phyloP scores from a whole-genome alignment of 2,113 vertebrate genomes.

The Entomyzon cyanotis region DNA sequence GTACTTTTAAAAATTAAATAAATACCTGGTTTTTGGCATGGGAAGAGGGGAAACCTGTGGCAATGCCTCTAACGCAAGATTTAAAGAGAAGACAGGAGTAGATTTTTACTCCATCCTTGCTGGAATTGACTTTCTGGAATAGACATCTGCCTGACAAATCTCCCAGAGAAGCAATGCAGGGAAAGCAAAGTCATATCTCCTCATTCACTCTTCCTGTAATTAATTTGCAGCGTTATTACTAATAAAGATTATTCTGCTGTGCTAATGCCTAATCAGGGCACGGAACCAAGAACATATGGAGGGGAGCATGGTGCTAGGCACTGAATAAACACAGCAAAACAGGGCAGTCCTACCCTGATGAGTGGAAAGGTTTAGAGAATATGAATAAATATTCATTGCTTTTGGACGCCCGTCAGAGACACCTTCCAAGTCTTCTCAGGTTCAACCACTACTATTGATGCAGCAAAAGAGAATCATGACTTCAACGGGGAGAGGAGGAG shows the following conservation, averaged over 20 bases:
- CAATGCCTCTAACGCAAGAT: background rate
- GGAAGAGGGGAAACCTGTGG: background rate
- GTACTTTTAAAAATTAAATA: background rate
- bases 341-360: background rate
- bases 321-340: conserved; percentile 22
- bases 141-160: background rate
- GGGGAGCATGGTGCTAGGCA: background rate
- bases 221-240: background rate
- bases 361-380: conserved; percentile 33
- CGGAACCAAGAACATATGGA: background rate
- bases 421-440: conserved; percentile 33
- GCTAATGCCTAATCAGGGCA: background rate
- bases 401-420: background rate
- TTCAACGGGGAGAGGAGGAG: background rate
- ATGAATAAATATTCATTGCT: background rate
- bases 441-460: background rate
- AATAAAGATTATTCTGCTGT: background rate
- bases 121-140: background rate
- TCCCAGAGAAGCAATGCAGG: background rate
- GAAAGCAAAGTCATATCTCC: background rate
- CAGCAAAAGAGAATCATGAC: background rate
- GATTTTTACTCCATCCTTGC: background rate
- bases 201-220: background rate
- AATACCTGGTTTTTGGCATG: background rate
- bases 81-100: background rate